Conservation (phyloP, 1,140 invertebrate genomes). For the Cyrtorhinus lividipennis region DNA sequence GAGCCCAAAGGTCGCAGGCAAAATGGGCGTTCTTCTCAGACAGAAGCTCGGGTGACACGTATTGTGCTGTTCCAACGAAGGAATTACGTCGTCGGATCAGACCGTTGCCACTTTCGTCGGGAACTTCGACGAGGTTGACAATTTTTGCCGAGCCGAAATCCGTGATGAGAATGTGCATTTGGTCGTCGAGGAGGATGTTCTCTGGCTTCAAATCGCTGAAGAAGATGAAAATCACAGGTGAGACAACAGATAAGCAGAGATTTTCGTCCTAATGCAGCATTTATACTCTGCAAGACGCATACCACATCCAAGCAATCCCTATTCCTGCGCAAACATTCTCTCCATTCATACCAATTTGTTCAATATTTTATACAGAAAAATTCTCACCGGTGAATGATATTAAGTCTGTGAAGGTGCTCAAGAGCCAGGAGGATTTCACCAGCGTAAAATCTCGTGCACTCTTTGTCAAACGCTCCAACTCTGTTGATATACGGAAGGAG, state of each 20-base stretch:
- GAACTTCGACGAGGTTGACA: conserved; percentile 32
- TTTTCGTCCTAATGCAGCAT: too few species aligned
- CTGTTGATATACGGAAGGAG: conserved; percentile 81
- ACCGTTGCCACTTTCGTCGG: conserved; percentile 30
- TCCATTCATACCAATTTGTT: too few species aligned
- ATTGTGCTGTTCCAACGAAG: conserved; percentile 98
- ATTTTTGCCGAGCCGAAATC: conserved; percentile 97
- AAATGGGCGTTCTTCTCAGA: conserved; percentile 62
- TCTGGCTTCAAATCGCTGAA: conserved; percentile 68
- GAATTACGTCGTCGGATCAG: conserved; percentile 52
- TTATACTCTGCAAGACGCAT: too few species aligned
- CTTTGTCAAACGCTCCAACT: conserved; percentile 75
- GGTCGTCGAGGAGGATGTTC: conserved; percentile 77
- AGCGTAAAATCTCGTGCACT: conserved; percentile 82
- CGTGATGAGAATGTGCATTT: conserved; percentile 92
- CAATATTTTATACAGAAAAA: too few species aligned
- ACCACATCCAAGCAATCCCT: too few species aligned
- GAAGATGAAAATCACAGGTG: conserved; percentile 43
- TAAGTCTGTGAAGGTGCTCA: conserved; percentile 78
- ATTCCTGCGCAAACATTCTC: too few species aligned
- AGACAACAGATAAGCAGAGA: too few species aligned
- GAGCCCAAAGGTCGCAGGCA: conserved; percentile 92
- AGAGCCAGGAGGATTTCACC: conserved; percentile 84
- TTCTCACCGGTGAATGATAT: conserved; percentile 71
- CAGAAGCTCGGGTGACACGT: conserved; percentile 91